These are phyloP conservation scores for Prionace glauca DNA, from an alignment of 2,797 vertebrate species.

Conservation along the genomic window DNA sequence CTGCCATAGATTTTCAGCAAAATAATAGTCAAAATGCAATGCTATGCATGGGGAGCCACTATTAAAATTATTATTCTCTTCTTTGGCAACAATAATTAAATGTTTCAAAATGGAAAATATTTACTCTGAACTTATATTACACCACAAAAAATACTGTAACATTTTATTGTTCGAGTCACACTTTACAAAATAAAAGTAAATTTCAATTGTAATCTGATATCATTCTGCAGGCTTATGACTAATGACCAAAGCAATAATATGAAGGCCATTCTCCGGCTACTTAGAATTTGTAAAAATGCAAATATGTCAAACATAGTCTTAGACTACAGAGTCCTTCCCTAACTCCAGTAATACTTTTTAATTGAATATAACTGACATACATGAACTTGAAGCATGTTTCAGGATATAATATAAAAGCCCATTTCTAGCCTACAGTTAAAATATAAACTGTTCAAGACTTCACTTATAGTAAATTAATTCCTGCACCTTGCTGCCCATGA, in stretches of 20 bases:
- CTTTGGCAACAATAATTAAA: background rate
- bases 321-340: background rate
- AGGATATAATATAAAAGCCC: background rate
- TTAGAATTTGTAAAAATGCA: conserved; percentile 8
- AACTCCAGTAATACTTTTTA: background rate
- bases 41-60: background rate
- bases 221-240: background rate
- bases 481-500: background rate
- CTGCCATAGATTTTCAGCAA: background rate
- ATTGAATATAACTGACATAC: background rate
- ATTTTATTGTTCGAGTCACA: background rate
- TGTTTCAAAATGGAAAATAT: background rate
- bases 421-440: background rate
- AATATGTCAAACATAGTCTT: background rate
- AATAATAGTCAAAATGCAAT: background rate
- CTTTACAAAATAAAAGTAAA: background rate
- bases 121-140: background rate
- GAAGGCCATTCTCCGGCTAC: background rate
- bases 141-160: background rate
- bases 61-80: background rate
- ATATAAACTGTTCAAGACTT: background rate
- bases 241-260: conserved; percentile 21
- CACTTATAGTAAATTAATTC: background rate
- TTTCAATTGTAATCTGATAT: background rate
- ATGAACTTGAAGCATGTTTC: background rate